Conservation (phyloP, 2,888 invertebrate genomes). For the Alloplasta piceator region DNA sequence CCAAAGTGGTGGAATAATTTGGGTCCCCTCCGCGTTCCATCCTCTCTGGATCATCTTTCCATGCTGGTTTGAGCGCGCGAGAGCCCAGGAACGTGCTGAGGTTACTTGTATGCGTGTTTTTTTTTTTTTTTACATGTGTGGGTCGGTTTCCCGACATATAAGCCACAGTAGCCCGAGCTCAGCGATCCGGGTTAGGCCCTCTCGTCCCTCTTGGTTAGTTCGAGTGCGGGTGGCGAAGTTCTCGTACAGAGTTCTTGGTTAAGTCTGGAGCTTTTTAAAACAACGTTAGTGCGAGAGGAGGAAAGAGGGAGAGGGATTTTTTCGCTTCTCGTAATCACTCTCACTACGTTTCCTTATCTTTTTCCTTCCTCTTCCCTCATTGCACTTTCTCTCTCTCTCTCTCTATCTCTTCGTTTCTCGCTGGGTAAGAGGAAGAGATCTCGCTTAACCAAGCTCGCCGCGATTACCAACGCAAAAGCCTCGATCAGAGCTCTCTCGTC, state of each 20-base stretch:
- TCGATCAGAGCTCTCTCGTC: background rate
- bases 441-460: no score
- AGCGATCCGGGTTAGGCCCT: conserved; percentile 53
- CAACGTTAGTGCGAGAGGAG: conserved; percentile 7
- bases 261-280: conserved; percentile 25
- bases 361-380: background rate
- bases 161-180: conserved; percentile 60
- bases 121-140: background rate
- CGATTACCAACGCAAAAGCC: no score
- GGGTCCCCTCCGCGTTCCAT: conserved; percentile 75
- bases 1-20: conserved; percentile 65
- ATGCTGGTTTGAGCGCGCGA: conserved; percentile 61
- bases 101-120: background rate
- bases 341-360: background rate
- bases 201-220: conserved; percentile 64
- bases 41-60: conserved; percentile 78
- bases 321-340: conserved; percentile 35
- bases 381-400: conserved; percentile 4
- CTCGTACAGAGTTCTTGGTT: conserved; percentile 21
- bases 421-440: no score
- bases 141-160: conserved; percentile 7
- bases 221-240: conserved; percentile 76
- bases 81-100: conserved; percentile 1
- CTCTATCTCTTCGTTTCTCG: conserved; percentile 38
- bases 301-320: conserved; percentile 4